phyloP scores from a whole-genome alignment of 2,797 vertebrate species.

The Tragopan temminckii region DNA sequence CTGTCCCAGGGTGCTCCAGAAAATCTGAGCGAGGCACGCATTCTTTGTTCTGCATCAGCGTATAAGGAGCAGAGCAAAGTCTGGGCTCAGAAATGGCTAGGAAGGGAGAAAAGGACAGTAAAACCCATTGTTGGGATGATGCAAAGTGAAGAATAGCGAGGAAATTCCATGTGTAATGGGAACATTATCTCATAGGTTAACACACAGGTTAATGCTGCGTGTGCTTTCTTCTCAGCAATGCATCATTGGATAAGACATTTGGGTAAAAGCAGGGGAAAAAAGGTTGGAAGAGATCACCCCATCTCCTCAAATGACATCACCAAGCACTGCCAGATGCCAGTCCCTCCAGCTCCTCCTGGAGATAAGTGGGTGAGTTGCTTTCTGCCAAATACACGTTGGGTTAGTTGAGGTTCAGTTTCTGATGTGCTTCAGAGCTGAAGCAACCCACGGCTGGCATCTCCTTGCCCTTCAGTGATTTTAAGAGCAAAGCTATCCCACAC shows the following conservation, averaged over 20 bases:
- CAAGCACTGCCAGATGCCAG: slow-evolving; percentile 5
- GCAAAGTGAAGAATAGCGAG: neutral
- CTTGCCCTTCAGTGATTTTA: neutral
- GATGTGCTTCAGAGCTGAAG: neutral
- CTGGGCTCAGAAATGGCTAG: neutral
- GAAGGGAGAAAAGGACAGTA: slow-evolving; percentile 36
- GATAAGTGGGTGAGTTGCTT: neutral
- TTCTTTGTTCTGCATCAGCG: slow-evolving; percentile 37
- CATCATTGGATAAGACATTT: neutral
- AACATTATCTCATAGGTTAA: slow-evolving; percentile 67
- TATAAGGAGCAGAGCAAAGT: neutral
- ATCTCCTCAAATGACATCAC: neutral
- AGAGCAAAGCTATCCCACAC: neutral
- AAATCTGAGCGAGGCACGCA: slow-evolving; percentile 44
- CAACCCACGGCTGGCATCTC: neutral
- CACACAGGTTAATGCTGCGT: slow-evolving; percentile 41
- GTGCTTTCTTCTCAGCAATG: neutral
- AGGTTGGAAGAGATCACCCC: neutral
- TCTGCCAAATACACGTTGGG: neutral
- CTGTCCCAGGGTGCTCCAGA: slow-evolving; percentile 4
- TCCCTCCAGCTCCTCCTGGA: neutral
- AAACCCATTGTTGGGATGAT: slow-evolving; percentile 24
- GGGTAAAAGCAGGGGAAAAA: slow-evolving; percentile 19
- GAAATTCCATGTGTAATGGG: neutral
- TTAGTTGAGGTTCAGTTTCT: neutral